Conservation (phyloP, 2,113 vertebrate species). For the Chamaetylas fuelleborni region DNA sequence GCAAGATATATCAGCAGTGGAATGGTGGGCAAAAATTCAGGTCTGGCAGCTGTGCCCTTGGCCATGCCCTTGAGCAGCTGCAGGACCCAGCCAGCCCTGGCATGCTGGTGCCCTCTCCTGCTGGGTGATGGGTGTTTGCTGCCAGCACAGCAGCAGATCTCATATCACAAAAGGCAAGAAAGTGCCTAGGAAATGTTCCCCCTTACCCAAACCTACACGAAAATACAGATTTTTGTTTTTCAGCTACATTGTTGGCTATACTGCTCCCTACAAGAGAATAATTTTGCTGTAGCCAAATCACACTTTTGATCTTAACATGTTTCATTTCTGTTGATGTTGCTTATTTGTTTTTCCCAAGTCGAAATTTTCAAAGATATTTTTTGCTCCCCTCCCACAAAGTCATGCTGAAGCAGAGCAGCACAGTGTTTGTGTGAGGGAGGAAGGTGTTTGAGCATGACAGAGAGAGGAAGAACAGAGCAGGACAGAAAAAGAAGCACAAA, state of each 20-base stretch:
- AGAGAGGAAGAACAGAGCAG: neutral
- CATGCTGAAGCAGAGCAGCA: neutral
- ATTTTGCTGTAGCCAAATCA: neutral
- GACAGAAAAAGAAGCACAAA: neutral
- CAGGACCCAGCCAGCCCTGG: neutral
- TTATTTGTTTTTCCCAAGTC: neutral
- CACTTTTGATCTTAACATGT: neutral
- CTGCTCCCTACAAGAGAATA: neutral
- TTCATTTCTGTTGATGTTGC: neutral
- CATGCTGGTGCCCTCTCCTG: neutral
- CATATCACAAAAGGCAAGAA: neutral
- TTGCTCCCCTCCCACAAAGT: neutral
- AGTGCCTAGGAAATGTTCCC: neutral
- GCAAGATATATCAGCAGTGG: neutral
- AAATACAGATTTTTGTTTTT: neutral
- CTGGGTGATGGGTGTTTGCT: neutral
- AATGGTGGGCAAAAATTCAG: neutral
- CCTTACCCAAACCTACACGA: neutral
- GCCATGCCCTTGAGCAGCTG: neutral
- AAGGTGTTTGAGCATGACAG: neutral
- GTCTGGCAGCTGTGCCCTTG: neutral
- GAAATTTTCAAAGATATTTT: neutral
- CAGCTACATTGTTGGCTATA: neutral
- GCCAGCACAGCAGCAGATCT: neutral
- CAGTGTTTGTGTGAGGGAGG: neutral